Base-by-base conservation (phyloP, 2,797 vertebrate genomes). In the Falco cherrug region DNA sequence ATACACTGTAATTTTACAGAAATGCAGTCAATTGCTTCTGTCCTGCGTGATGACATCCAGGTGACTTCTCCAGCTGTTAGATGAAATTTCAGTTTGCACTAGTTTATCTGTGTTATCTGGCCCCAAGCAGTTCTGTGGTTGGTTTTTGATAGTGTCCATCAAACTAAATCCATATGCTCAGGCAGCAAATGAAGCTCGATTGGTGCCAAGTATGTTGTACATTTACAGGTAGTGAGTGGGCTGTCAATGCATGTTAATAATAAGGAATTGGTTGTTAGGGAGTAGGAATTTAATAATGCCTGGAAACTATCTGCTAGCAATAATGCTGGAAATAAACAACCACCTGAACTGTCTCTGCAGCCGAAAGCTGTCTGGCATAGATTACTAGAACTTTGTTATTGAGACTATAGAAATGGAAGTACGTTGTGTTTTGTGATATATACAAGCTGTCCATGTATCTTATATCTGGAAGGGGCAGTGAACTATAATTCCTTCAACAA, bases 221-320 rank as follows among this genome's bases (percentile, higher is more conserved):
- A n/a, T 90, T 90, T 93, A 89, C 91, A 95, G 83, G 89, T 94
- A 95, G 69, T 76, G 76, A 96, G 91, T 81, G 74, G 89, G 74
- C 59, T 90, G 91, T 88, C 87, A 88, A 75, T 95, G 91, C 73
- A 86, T 82, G 79, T 96, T 96, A 91, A 89, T 95, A 95, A 84
- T 67, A 65, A 61, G 73, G 87, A 89, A 88, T 67, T 88, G 74
- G 85, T 95, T 94, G 94, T 95, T 95, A 95, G 63, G 78, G 85
- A 94, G 83, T 41, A 82, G 83, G 88, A 88, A 96, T 94, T 90
- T 90, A 94, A 93, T 93, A 95, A 94, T 79, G 83, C 67, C 93
- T 94, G 79, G 83, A 86, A 96, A 94, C 77, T 89, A 12, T 79
- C 83, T 92, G 47, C 77, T 73, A 65, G 70, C 50, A 91, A n/a